Conservation (phyloP, 2,113 vertebrate genomes). For the Myiopsitta monachus region DNA sequence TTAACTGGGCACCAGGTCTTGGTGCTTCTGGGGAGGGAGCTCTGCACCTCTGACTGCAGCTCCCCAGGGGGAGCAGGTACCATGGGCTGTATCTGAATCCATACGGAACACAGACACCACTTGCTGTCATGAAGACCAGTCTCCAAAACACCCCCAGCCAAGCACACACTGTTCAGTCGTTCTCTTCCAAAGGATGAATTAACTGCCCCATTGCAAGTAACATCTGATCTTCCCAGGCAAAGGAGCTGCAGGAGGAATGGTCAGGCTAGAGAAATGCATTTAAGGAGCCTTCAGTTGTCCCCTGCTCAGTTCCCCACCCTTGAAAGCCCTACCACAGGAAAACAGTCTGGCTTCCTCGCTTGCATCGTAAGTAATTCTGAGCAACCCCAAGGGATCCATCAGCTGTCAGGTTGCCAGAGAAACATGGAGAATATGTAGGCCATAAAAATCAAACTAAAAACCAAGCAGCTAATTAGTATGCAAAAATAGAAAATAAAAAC, state of each 20-base stretch:
- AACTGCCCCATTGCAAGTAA: background rate
- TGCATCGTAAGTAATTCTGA: slow-evolving; percentile 75
- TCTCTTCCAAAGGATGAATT: background rate
- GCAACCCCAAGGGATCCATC: slow-evolving; percentile 76
- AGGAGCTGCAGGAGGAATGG: background rate
- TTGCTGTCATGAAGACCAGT: background rate
- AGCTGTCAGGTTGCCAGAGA: slow-evolving; percentile 80
- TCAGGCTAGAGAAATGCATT: slow-evolving; percentile 11
- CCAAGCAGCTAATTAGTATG: slow-evolving; percentile 76
- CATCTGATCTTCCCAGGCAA: background rate
- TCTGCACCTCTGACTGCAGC: background rate
- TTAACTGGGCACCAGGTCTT: background rate
- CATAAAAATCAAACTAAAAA: slow-evolving; percentile 80
- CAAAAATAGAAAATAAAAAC: slow-evolving; percentile 64
- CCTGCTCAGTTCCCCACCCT: background rate
- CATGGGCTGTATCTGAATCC: no score
- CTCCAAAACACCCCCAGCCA: background rate
- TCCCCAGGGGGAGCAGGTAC: background rate
- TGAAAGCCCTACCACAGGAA: slow-evolving; percentile 34
- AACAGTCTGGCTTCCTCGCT: slow-evolving; percentile 53
- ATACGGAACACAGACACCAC: background rate
- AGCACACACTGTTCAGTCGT: background rate
- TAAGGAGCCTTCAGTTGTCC: slow-evolving; percentile 45
- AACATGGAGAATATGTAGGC: slow-evolving; percentile 81
- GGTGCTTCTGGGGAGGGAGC: background rate